These are phyloP conservation scores for Drosophila eugracilis DNA, from an alignment of 1,140 invertebrate species.

Conservation along the genomic window DNA sequence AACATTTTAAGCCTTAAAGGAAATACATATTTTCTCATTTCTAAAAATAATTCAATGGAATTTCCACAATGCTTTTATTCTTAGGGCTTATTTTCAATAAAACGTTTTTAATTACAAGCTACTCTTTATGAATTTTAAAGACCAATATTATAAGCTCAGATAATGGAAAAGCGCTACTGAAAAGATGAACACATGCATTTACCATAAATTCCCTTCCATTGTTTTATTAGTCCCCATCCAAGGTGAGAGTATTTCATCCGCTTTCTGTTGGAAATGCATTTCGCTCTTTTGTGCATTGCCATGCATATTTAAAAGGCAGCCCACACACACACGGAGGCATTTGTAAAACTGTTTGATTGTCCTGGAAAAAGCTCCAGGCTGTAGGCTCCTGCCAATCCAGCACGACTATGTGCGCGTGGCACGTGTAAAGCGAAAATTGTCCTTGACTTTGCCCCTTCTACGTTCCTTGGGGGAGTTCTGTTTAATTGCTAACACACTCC, in stretches of 20 bases:
- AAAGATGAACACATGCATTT: neutral
- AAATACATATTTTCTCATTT: too few species aligned
- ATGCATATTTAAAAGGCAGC: slow-evolving; percentile 64
- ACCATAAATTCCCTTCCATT: slow-evolving; percentile 5
- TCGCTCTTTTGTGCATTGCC: slow-evolving; percentile 50
- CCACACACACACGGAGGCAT: slow-evolving; percentile 27
- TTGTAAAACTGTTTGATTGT: slow-evolving; percentile 65
- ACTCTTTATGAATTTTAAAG: neutral
- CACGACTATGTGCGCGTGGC: slow-evolving; percentile 35
- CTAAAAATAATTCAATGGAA: neutral
- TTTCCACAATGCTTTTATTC: neutral
- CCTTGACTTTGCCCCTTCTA: slow-evolving; percentile 70
- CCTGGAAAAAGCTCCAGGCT: slow-evolving; percentile 43
- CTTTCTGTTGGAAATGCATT: slow-evolving; percentile 63
- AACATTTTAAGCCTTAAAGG: too few species aligned
- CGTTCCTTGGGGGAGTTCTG: slow-evolving; percentile 39
- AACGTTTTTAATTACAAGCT: neutral
- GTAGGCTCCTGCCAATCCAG: slow-evolving; percentile 14
- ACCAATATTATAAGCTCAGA: neutral
- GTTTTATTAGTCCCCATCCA: neutral
- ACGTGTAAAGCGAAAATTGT: slow-evolving; percentile 75
- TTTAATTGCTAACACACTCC: slow-evolving; percentile 68
- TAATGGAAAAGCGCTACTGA: neutral
- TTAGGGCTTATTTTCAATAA: neutral
- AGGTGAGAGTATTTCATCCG: slow-evolving; percentile 40